Evolutionary conservation across 2,113 vertebrate species (phyloP), one percentile per base, ranked within the genome.

Genomic region (Conger conger): DNA sequence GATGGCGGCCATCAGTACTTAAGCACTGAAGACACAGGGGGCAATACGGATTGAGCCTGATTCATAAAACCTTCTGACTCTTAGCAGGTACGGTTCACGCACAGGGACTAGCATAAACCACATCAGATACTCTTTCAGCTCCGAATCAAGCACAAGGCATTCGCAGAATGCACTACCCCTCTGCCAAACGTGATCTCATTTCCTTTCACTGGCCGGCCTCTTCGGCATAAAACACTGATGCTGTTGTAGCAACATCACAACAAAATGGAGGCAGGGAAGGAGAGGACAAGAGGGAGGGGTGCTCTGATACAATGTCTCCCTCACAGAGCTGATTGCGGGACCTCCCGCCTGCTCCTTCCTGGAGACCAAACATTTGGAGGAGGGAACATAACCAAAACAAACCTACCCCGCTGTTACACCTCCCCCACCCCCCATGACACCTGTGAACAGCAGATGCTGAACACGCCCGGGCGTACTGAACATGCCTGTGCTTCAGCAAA

Each of bases 301-400:
- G 53, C n/a, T 50, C 45, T 80, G 78, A 88, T 81, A 57, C 76
- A 54, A 86, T 82, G 81, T 82, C 76, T 36, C 82, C 38, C 83
- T 87, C 88, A 11, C 45, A 86, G 79, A 77, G 83, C 83, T 86
- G 82, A 68, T 77, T 36, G 54, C 79, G 81, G 89, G 84, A 84
- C 86, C 50, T 63, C 1, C 30, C 84, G 87, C 82, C 23, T 36
- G 63, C 13, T 35, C 54, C 40, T 87, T 91, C 85, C 85, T 82
- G 83, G 86, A 89, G 91, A 73, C 77, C 76, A 87, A 88, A 88
- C 84, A 88, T 17, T 80, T n/a, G 54, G 33, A 73, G n/a, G 54
- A n/a, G 36, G 78, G 54, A 88, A 86, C 38, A 82, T 60, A 84
- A 81, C 83, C 83, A 90, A 88, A 88, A 86, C 89, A 89, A 90